phyloP scores from a whole-genome alignment of 1,140 invertebrate genomes.

The Psix sp. region DNA sequence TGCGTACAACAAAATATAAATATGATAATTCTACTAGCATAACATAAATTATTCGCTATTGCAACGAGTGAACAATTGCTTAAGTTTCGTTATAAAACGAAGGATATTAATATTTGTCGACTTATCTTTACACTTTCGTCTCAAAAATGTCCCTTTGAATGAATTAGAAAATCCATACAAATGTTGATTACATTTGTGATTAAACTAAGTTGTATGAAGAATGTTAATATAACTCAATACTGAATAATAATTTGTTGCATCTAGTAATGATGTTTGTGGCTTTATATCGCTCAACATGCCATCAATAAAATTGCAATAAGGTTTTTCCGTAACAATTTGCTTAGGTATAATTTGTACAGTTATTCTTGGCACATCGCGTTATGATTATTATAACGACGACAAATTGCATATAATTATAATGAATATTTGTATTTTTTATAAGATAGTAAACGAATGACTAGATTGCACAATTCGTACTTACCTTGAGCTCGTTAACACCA shows the following conservation, averaged over 20 bases:
- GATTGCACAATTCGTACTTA: slow-evolving; percentile 55
- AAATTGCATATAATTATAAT: slow-evolving; percentile 61
- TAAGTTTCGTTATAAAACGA: too few species aligned
- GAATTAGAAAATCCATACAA: too few species aligned
- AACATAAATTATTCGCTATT: slow-evolving; percentile 45
- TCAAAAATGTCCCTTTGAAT: too few species aligned
- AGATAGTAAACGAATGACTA: slow-evolving; percentile 59
- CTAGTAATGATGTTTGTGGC: too few species aligned
- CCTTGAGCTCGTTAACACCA: slow-evolving; percentile 59
- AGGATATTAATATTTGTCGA: not conserved
- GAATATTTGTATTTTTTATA: slow-evolving; percentile 61
- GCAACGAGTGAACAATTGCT: slow-evolving; percentile 19
- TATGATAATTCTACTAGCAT: slow-evolving; percentile 54
- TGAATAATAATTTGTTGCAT: too few species aligned
- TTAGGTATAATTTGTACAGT: slow-evolving; percentile 38
- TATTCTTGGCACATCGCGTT: slow-evolving; percentile 57
- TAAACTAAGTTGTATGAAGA: too few species aligned
- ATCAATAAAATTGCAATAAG: too few species aligned
- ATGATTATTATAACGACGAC: slow-evolving; percentile 55
- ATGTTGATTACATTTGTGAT: too few species aligned
- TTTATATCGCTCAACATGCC: too few species aligned
- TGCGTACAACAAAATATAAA: slow-evolving; percentile 50
- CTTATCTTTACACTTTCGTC: not conserved
- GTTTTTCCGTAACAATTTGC: slow-evolving; percentile 49
- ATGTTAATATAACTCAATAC: too few species aligned